phyloP scores from a whole-genome alignment of 1,140 invertebrate species.

The Drepana arcuata region DNA sequence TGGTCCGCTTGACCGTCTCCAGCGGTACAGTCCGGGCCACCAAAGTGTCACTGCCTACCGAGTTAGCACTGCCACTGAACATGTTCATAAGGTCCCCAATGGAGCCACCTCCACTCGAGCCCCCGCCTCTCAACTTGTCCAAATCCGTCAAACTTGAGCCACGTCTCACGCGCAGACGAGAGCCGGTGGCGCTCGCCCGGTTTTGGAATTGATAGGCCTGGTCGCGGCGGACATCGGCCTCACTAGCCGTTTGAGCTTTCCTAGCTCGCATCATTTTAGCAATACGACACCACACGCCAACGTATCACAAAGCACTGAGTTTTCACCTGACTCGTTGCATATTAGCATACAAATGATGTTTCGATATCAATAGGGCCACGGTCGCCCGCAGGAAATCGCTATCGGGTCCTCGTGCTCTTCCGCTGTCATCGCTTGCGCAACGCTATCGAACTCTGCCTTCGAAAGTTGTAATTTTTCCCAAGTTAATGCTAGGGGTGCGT shows the following conservation, averaged over 20 bases:
- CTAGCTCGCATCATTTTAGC: conserved; percentile 45
- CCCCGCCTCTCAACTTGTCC: conserved; percentile 74
- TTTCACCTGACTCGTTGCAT: conserved; percentile 37
- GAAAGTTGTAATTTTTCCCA: conserved; percentile 15
- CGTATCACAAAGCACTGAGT: conserved; percentile 33
- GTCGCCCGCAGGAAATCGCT: conserved; percentile 62
- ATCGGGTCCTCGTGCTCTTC: conserved; percentile 51
- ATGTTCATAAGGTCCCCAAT: conserved; percentile 86
- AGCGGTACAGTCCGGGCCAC: conserved; percentile 80
- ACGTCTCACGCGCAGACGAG: conserved; percentile 73
- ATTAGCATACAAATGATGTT: conserved; percentile 65
- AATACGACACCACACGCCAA: conserved; percentile 23
- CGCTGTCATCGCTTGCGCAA: conserved; percentile 48
- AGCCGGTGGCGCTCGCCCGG: conserved; percentile 28
- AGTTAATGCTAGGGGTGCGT: conserved; percentile 36
- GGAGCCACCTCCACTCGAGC: conserved; percentile 74
- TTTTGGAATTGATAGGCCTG: conserved; percentile 28
- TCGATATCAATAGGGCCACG: conserved; percentile 60
- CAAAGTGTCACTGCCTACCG: conserved; percentile 76
- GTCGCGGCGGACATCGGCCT: conserved; percentile 52
- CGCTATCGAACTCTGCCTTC: conserved; percentile 20
- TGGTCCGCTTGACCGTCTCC: conserved; percentile 76
- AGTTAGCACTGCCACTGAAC: conserved; percentile 79
- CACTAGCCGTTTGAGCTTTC: conserved; percentile 53
- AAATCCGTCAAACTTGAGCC: conserved; percentile 82